Percentiles rank a stretch among this genome's conserved stretches.
These are phyloP conservation scores for Sinella curviseta DNA, from an alignment of 1,140 invertebrate genomes.

Conservation along the genomic window DNA sequence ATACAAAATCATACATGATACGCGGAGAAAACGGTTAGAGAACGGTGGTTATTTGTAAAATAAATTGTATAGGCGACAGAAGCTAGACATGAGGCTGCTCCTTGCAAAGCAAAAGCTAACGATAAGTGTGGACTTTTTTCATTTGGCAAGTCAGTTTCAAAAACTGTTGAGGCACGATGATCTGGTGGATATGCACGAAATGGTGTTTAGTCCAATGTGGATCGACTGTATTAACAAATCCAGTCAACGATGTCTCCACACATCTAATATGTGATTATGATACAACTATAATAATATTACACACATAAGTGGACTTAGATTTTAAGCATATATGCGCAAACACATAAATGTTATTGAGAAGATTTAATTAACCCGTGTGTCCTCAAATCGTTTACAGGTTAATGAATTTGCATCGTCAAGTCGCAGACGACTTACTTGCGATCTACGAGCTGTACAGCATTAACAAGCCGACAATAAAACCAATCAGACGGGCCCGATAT, in stretches of 20 bases:
- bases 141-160: slow-evolving; percentile 34
- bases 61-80: slow-evolving; percentile 43
- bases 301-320: not conserved
- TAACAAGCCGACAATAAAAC: slow-evolving; percentile 11
- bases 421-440: slow-evolving; percentile 39
- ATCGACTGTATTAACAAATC: slow-evolving; percentile 41
- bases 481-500: slow-evolving; percentile 37
- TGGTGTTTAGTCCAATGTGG: slow-evolving; percentile 39
- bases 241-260: slow-evolving; percentile 30
- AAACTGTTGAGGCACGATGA: slow-evolving; percentile 44
- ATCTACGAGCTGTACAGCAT: slow-evolving; percentile 15
- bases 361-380: too few relatives aligned
- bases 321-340: not conserved
- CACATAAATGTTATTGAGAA: too few relatives aligned
- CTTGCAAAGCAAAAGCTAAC: slow-evolving; percentile 37
- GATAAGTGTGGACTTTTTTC: slow-evolving; percentile 37
- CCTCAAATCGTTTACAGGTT: too few relatives aligned
- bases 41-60: too few relatives aligned
- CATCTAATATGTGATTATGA: slow-evolving; percentile 39
- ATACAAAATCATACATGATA: not conserved
- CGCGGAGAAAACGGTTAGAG: too few relatives aligned
- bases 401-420: slow-evolving; percentile 41
- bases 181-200: slow-evolving; percentile 39
- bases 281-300: not conserved
- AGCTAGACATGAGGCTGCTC: slow-evolving; percentile 43